Percentiles rank a stretch among this genome's conserved stretches.
Conservation (phyloP, 1,140 invertebrate species). For the Asbolus verrucosus region DNA sequence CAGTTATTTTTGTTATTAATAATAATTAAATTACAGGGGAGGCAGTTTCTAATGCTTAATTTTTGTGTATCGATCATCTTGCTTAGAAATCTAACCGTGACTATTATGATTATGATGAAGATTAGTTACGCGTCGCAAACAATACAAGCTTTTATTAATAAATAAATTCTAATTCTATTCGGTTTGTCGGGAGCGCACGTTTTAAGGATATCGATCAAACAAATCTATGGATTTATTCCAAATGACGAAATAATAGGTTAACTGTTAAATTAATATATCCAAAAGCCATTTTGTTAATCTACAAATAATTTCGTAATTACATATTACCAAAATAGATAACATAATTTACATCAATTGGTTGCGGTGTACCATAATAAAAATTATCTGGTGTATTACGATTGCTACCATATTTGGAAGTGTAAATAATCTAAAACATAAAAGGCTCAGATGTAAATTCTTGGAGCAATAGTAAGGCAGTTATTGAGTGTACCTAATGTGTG, state of each 20-base stretch:
- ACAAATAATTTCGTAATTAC: conserved; percentile 37
- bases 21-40: neutral
- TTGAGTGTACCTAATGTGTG: too few relatives aligned
- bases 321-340: conserved; percentile 38
- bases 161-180: conserved; percentile 27
- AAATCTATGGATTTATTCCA: conserved; percentile 14
- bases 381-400: conserved; percentile 24
- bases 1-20: too few relatives aligned
- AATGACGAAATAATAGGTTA: conserved; percentile 31
- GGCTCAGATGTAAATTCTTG: neutral
- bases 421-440: conserved; percentile 28
- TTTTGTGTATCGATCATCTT: conserved; percentile 13
- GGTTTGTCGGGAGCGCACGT: conserved; percentile 26
- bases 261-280: conserved; percentile 30
- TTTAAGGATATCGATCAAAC: conserved; percentile 23
- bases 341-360: conserved; percentile 39
- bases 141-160: conserved; percentile 22
- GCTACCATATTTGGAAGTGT: conserved; percentile 27
- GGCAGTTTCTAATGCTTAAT: neutral
- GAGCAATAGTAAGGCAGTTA: neutral
- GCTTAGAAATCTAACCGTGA: conserved; percentile 9
- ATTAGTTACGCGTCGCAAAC: conserved; percentile 21
- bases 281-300: conserved; percentile 34
- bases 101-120: conserved; percentile 22
- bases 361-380: conserved; percentile 30